A percentile compares a stretch with the other conserved stretches of the same genome.
phyloP scores from a whole-genome alignment of 2,888 invertebrate species.

The Clostera curtula region DNA sequence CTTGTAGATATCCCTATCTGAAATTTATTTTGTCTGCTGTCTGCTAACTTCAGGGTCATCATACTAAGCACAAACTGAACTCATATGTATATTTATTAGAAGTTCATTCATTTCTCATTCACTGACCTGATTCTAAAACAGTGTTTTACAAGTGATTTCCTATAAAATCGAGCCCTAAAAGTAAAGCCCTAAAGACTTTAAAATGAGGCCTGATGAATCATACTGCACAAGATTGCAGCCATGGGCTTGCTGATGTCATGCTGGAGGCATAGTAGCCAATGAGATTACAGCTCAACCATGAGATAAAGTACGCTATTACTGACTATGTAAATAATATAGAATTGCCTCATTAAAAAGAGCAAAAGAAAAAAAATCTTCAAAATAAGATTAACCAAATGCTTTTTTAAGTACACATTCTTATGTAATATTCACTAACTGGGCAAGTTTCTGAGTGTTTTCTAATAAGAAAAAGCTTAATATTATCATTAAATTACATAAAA shows the following conservation, averaged over 20 bases:
- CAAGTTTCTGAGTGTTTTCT: slow-evolving; percentile 9
- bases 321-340: slow-evolving; percentile 37
- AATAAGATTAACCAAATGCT: slow-evolving; percentile 19
- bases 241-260: slow-evolving; percentile 65
- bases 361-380: slow-evolving; percentile 16
- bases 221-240: slow-evolving; percentile 49
- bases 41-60: no score
- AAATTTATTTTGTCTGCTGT: no score
- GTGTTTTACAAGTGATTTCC: slow-evolving; percentile 12
- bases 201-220: slow-evolving; percentile 46
- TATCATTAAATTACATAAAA: slow-evolving; percentile 20
- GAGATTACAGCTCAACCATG: slow-evolving; percentile 24
- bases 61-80: no score
- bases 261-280: slow-evolving; percentile 33
- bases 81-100: no score
- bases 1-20: no score
- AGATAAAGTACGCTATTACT: no score
- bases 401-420: slow-evolving; percentile 43
- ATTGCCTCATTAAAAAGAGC: slow-evolving; percentile 24
- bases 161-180: slow-evolving; percentile 19
- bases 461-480: slow-evolving; percentile 13
- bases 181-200: slow-evolving; percentile 20
- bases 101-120: slow-evolving; percentile 12
- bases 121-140: slow-evolving; percentile 19
- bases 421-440: slow-evolving; percentile 48